Evolutionary conservation across 2,888 invertebrate genomes (phyloP), one percentile per base, ranked within the genome.

Genomic region (Amblyjoppa proteus): DNA sequence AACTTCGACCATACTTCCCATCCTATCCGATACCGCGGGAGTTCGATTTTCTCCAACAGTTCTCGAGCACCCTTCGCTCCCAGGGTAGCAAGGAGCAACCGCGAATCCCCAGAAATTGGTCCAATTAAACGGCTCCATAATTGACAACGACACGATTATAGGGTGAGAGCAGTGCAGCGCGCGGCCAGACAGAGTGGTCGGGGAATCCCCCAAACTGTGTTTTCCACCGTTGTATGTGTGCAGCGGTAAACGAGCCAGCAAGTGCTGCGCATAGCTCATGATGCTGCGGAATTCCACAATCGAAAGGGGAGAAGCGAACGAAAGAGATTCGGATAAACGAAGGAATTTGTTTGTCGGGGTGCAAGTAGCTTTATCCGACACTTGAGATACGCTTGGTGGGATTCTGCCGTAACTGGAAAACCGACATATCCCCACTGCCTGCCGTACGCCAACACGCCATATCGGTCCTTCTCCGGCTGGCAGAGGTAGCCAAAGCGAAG

Each of bases 131-230:
- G 83, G 66, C 77, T 76, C 83, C 85, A 85, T 90, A 90, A 90
- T 90, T 90, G 90, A 90, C 90, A 83, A 82, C 74, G 84, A 88
- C 84, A 88, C 88, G 87, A 90, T 89, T 88, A 88, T 71, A 78
- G 77, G 83, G 78, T 66, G 70, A 85, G 81, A 79, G 82, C 75
- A 74, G 71, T 51, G 49, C 70, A 58, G 84, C 82, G 34, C 68
- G 80, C 28, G 76, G 61, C 49, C 58, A 76, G 70, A 45, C 11
- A 56, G 51, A 68, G 49, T 28, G 53, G 61, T 58, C 41, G 79
- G 38, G 28, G 49, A 34, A 74, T 51, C 69, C 38, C 51, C 16
- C 53, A 31, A 56, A 58, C 25, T 25, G 56, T 64, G 53, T 31
- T 28, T 71, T 70, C 64, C 51, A 31, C 20, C 20, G 34, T 84